A percentile compares a stretch with the other conserved stretches of the same genome.
Evolutionary conservation across 64 coral and sea anemone species (phyloP).

Genomic region (Dendronephthya gigantea): DNA sequence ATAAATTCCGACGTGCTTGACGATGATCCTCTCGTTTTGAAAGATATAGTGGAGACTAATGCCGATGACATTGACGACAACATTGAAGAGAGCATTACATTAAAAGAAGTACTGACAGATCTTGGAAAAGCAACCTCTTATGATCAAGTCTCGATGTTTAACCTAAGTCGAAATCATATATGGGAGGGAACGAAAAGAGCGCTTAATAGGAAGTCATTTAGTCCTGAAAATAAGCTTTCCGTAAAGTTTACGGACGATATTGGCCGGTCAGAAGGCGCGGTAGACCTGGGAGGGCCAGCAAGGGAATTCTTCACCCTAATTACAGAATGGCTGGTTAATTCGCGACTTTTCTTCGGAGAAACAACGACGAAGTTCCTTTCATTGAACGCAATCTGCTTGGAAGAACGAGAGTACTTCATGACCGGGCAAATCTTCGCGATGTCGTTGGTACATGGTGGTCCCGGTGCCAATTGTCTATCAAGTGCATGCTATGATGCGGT

Average conservation of each 20-base stretch:
- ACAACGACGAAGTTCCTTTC: slow-evolving; percentile 18
- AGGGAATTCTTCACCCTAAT: slow-evolving; percentile 43
- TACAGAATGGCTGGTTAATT: slow-evolving; percentile 35
- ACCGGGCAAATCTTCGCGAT: slow-evolving; percentile 36
- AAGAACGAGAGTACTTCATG: slow-evolving; percentile 20
- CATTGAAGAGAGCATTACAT: not conserved
- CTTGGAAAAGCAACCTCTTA: too few relatives aligned
- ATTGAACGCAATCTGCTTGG: not conserved
- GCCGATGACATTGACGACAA: not conserved
- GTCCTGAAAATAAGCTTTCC: slow-evolving; percentile 32
- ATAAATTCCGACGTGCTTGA: not conserved
- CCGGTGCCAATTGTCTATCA: slow-evolving; percentile 20
- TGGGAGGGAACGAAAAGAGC: slow-evolving; percentile 40
- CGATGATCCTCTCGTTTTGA: not conserved
- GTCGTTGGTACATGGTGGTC: slow-evolving; percentile 40
- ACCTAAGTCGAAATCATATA: slow-evolving; percentile 36
- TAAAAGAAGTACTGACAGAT: not conserved
- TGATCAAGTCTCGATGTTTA: slow-evolving; percentile 44
- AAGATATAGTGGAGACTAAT: not conserved
- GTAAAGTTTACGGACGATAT: slow-evolving; percentile 61
- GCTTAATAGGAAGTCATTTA: slow-evolving; percentile 44
- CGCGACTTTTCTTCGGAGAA: slow-evolving; percentile 18
- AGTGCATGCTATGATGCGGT: not conserved
- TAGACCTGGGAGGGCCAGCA: slow-evolving; percentile 29
- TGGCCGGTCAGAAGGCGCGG: slow-evolving; percentile 44